Conservation (phyloP, 2,113 vertebrate species). For the Melanerpes aurifrons region DNA sequence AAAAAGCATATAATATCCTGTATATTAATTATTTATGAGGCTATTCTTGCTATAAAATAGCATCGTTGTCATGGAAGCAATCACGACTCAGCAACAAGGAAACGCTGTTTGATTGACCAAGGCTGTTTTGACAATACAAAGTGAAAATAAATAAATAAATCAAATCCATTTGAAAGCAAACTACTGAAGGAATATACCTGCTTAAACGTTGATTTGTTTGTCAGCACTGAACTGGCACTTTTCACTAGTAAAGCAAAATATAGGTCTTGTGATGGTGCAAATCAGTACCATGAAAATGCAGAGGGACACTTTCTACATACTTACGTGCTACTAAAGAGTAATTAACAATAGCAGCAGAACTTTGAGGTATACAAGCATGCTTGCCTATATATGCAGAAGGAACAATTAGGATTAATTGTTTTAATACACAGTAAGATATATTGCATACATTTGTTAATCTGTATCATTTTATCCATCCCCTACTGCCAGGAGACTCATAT, state of each 20-base stretch:
- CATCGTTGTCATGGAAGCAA: conserved; percentile 80
- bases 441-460: not conserved
- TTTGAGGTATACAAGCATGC: fast-evolving
- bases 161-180: not conserved
- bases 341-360: not conserved
- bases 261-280: not conserved
- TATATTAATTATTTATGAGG: conserved; percentile 73
- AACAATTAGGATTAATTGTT: not conserved
- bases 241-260: not conserved
- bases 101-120: conserved; percentile 64
- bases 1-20: conserved; percentile 55
- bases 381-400: not conserved
- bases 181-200: not conserved
- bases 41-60: conserved; percentile 61
- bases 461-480: not conserved
- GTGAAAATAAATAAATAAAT: not conserved
- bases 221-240: not conserved
- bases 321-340: not conserved
- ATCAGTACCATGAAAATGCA: not conserved
- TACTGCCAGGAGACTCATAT: not conserved
- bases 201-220: not conserved
- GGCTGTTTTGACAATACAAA: conserved; percentile 39
- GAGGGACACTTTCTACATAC: not conserved
- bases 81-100: conserved; percentile 59
- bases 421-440: no score